phyloP scores from a whole-genome alignment of 2,888 invertebrate genomes.

The Sinotaia quadrata region DNA sequence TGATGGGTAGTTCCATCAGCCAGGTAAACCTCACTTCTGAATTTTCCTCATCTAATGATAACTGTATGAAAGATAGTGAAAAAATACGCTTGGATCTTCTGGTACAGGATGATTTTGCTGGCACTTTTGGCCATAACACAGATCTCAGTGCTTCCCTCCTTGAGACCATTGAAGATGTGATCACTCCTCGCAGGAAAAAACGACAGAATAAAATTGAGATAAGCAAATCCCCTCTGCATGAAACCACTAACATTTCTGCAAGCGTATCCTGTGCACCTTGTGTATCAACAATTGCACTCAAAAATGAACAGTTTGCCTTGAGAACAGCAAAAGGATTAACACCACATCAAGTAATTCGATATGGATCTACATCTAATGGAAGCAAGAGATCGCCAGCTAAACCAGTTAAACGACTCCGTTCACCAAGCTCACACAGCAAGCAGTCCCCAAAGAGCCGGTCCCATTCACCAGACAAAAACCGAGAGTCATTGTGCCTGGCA shows the following conservation, averaged over 20 bases:
- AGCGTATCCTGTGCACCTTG: not conserved
- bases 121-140: conserved; percentile 2
- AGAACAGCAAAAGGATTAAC: conserved; percentile 53
- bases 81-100: not conserved
- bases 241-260: conserved; percentile 28
- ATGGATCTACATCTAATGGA: conserved; percentile 26
- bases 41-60: not conserved
- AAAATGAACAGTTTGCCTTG: conserved; percentile 28
- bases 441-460: conserved; percentile 19
- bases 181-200: conserved; percentile 41
- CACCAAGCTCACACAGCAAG: conserved; percentile 43
- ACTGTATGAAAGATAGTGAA: not conserved
- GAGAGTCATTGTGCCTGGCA: not conserved
- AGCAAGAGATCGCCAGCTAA: conserved; percentile 55
- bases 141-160: conserved; percentile 43
- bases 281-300: no score
- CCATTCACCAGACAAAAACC: not conserved
- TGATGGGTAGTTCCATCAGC: not conserved
- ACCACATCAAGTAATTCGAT: conserved; percentile 45
- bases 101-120: not conserved
- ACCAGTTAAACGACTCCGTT: conserved; percentile 58
- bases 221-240: conserved; percentile 23
- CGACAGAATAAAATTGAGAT: not conserved
- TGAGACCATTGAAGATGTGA: conserved; percentile 50
- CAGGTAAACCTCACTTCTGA: not conserved